Percentiles rank a stretch among this genome's conserved stretches.
Conservation (phyloP, 2,797 vertebrate species). For the Apogon talboti region DNA sequence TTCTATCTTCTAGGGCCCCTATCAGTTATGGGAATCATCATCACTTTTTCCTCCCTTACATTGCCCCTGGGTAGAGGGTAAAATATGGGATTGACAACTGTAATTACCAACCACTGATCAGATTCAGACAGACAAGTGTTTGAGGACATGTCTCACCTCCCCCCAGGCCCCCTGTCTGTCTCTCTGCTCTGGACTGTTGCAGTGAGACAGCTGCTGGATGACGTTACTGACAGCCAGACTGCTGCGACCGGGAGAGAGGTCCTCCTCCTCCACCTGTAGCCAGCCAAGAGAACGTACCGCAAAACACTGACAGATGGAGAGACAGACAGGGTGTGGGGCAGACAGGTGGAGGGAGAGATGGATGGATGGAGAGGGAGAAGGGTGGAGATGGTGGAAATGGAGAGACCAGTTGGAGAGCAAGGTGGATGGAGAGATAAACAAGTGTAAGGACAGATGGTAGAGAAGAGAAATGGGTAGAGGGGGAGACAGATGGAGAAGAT, state of each 20-base stretch:
- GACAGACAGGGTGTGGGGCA: not conserved
- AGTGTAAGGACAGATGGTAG: no score
- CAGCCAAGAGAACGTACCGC: constrained; percentile 93
- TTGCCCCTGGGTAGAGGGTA: no score
- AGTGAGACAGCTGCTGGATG: constrained; percentile 95
- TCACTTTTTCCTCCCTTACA: no score
- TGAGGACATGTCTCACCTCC: constrained; percentile 83
- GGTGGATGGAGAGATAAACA: not conserved
- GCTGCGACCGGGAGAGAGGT: constrained; percentile 93
- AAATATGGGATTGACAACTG: no score
- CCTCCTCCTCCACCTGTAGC: constrained; percentile 96
- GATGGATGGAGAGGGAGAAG: not conserved
- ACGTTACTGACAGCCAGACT: constrained; percentile 95
- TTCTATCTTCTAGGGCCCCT: no score
- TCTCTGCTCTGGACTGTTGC: constrained; percentile 77
- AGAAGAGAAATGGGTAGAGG: no score
- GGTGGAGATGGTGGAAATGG: rapidly evolving
- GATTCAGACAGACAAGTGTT: not conserved
- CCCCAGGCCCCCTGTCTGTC: constrained; percentile 83
- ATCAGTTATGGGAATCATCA: no score
- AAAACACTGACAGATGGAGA: constrained; percentile 85
- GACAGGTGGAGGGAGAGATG: not conserved
- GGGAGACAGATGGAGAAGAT: no score
- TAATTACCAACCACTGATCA: no score
- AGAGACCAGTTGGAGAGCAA: not conserved